Evolutionary conservation across 2,113 vertebrate species (phyloP).

Genomic region (Lynx canadensis): DNA sequence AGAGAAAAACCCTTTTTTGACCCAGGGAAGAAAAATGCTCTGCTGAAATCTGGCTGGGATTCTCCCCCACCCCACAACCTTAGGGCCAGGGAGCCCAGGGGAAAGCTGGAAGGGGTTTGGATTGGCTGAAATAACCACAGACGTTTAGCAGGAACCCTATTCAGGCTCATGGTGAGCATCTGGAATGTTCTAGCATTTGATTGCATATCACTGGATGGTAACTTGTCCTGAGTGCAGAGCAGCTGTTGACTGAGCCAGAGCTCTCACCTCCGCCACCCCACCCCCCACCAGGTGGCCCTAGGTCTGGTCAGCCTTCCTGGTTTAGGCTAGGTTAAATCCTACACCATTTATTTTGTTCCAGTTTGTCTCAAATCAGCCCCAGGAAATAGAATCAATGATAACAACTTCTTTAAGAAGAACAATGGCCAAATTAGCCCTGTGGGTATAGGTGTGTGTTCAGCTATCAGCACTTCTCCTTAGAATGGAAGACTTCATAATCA

Average conservation of each 20-base stretch:
- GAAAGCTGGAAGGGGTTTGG: neutral
- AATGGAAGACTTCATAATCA: neutral
- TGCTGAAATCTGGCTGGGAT: constrained; percentile 64
- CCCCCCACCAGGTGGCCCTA: neutral
- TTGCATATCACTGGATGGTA: fast-evolving
- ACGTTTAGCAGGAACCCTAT: neutral
- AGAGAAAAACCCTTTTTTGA: constrained; percentile 28
- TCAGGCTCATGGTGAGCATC: neutral
- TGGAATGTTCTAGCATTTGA: neutral
- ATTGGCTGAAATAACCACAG: neutral
- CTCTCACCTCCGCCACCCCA: too few relatives aligned
- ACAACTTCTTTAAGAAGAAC: neutral
- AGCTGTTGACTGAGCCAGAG: neutral
- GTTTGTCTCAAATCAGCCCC: neutral
- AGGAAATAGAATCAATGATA: constrained; percentile 26
- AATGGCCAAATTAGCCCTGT: neutral
- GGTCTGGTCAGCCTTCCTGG: neutral
- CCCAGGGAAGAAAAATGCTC: neutral
- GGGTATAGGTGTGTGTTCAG: neutral
- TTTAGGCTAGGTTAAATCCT: neutral
- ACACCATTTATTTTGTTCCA: neutral
- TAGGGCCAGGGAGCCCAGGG: neutral
- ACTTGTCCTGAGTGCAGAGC: neutral
- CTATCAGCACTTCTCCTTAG: neutral
- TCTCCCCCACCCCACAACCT: neutral